These are phyloP conservation scores for Sarcophilus harrisii DNA, from an alignment of 2,797 vertebrate species.

Conservation along the genomic window DNA sequence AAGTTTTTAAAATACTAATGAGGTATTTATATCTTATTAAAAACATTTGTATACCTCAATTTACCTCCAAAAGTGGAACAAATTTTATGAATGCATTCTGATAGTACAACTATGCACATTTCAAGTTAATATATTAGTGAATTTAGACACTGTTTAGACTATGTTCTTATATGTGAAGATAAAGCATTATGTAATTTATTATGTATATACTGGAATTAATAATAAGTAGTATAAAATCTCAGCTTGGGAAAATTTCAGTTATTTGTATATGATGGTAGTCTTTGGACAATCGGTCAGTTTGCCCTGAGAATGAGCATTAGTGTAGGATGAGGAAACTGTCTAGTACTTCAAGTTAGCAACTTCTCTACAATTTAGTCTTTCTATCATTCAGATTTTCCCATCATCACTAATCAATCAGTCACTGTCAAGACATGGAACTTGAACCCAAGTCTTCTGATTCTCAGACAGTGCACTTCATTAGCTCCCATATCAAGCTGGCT, in stretches of 20 bases:
- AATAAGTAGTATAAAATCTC: constrained; percentile 25
- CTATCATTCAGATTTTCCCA: not conserved
- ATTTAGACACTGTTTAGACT: constrained; percentile 40
- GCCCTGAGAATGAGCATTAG: not conserved
- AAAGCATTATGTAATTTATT: constrained; percentile 6
- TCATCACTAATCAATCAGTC: not conserved
- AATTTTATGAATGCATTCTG: not conserved
- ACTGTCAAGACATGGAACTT: not conserved
- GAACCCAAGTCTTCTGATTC: not conserved
- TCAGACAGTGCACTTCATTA: not conserved
- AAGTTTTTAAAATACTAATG: constrained; percentile 48
- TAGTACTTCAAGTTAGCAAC: not conserved
- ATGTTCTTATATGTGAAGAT: constrained; percentile 25
- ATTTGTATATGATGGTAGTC: not conserved
- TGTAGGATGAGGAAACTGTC: not conserved
- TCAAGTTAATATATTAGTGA: constrained; percentile 61
- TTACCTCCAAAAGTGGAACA: not conserved
- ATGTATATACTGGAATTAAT: constrained; percentile 15
- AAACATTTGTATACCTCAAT: not conserved
- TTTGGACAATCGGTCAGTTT: not conserved
- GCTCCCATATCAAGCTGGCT: not conserved
- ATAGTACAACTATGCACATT: not conserved
- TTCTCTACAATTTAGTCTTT: not conserved
- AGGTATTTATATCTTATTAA: not conserved
- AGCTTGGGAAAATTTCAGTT: not conserved